Evolutionary conservation across 2,113 vertebrate species (phyloP).

Genomic region (Leiothrix lutea): DNA sequence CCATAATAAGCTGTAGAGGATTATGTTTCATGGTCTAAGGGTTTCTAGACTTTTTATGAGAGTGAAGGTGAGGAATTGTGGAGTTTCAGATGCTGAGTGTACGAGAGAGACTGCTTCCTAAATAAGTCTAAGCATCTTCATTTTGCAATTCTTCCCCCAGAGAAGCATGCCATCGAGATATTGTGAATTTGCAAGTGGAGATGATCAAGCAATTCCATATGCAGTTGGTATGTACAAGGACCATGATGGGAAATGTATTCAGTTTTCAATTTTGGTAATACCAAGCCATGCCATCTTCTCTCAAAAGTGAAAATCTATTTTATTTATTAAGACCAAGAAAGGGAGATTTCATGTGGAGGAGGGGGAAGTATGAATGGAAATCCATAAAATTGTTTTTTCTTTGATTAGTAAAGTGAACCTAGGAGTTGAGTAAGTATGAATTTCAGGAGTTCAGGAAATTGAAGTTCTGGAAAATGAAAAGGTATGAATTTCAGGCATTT

Average conservation of each 20-base stretch:
- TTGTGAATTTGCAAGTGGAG: conserved; percentile 96
- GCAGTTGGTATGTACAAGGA: conserved; percentile 84
- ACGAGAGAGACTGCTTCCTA: neutral
- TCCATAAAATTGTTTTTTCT: neutral
- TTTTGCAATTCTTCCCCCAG: conserved; percentile 68
- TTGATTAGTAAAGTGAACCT: neutral
- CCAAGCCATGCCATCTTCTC: neutral
- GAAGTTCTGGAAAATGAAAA: neutral
- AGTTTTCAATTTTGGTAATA: neutral
- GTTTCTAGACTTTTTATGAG: neutral
- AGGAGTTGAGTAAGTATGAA: neutral
- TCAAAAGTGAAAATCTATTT: neutral
- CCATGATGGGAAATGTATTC: neutral
- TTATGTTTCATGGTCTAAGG: neutral
- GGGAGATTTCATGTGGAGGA: neutral
- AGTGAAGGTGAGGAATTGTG: neutral
- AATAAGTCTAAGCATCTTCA: neutral
- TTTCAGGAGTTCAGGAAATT: neutral
- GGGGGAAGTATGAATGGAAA: neutral
- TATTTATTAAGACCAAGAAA: neutral
- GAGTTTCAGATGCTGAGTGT: neutral
- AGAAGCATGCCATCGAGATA: conserved; percentile 90
- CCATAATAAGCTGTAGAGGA: neutral
- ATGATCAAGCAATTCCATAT: conserved; percentile 98
- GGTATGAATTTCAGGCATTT: neutral